Conservation (phyloP, 2,888 invertebrate genomes). For the Acanthacorydalis orientalis region DNA sequence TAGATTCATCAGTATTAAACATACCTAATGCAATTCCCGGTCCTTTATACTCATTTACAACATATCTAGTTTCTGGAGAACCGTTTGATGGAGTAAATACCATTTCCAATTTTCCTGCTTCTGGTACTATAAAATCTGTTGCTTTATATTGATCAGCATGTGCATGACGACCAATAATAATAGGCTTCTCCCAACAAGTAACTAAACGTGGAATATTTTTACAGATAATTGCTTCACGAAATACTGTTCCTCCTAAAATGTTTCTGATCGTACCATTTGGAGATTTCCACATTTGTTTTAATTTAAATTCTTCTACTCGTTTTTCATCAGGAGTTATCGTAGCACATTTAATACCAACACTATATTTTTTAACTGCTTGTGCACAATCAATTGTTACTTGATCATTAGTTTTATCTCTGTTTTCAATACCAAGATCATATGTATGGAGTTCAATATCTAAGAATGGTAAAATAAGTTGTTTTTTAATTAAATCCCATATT, state of each 20-base stretch:
- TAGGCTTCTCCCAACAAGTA: conserved; percentile 87
- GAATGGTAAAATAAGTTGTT: conserved; percentile 91
- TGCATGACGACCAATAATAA: conserved; percentile 96
- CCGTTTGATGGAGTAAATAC: conserved; percentile 55
- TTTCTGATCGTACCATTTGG: conserved; percentile 82
- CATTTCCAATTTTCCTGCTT: conserved; percentile 73
- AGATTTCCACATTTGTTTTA: conserved; percentile 84
- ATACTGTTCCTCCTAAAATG: conserved; percentile 65
- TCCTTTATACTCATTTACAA: conserved; percentile 72
- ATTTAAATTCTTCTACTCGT: conserved; percentile 77
- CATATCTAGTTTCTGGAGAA: conserved; percentile 42
- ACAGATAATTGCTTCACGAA: conserved; percentile 76
- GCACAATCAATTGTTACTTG: conserved; percentile 95
- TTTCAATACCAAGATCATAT: conserved; percentile 89
- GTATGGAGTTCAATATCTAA: conserved; percentile 87
- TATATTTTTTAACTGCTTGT: conserved; percentile 89
- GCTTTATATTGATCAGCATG: conserved; percentile 97
- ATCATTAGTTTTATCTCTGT: conserved; percentile 86
- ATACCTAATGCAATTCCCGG: conserved; percentile 88
- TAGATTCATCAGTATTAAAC: conserved; percentile 94
- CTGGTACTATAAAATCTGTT: conserved; percentile 89
- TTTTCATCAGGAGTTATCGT: conserved; percentile 97
- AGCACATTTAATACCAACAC: conserved; percentile 97
- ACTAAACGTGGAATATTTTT: conserved; percentile 92
- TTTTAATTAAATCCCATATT: conserved; percentile 96